Evolutionary conservation across 1,140 invertebrate species (phyloP), one percentile per base, ranked within the genome.

Genomic region (Dinothrombium tinctorium): DNA sequence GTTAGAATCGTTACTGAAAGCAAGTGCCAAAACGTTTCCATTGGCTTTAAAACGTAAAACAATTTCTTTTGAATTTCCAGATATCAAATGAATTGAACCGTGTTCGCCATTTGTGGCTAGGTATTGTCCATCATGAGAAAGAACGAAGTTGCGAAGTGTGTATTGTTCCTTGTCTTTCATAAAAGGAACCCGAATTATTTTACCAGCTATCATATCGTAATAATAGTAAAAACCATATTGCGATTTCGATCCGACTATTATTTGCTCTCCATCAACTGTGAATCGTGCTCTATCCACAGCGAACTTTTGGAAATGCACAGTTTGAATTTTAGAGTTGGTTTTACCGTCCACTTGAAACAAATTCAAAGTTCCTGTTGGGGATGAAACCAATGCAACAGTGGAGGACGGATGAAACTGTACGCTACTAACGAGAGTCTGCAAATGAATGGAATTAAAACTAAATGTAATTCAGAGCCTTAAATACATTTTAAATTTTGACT

Each of bases 381-480:
- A 79, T 47, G 73, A 72, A 23, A 87, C 75, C 28, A 90, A 56
- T n/a, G 72, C 72, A 12, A 84, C 77, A 53, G 72, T 78, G 23
- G 77, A 72, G 28, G 68, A 72, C 4, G 79, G 77, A 64, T 90
- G 84, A 61, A 92, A 94, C 54, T 86, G 69, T 4, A 84, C 58
- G 50, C 66, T 39, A 2, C 6, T 20, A 11, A 26, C 15, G 9
- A 39, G 5, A 15, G 9, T 15, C 37, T 39, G n/a, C n/a, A n/a
- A n/a, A n/a, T n/a, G n/a, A n/a, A n/a, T n/a, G n/a, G n/a, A n/a
- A n/a, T n/a, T n/a, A n/a, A n/a, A n/a, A n/a, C n/a, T n/a, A n/a
- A n/a, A n/a, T n/a, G n/a, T n/a, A n/a, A n/a, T n/a, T n/a, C n/a
- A n/a, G n/a, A n/a, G n/a, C n/a, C n/a, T n/a, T n/a, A n/a, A n/a